Percentiles rank a stretch among this genome's conserved stretches.
phyloP scores from a whole-genome alignment of 1,140 invertebrate species.

The Saccostrea echinata region DNA sequence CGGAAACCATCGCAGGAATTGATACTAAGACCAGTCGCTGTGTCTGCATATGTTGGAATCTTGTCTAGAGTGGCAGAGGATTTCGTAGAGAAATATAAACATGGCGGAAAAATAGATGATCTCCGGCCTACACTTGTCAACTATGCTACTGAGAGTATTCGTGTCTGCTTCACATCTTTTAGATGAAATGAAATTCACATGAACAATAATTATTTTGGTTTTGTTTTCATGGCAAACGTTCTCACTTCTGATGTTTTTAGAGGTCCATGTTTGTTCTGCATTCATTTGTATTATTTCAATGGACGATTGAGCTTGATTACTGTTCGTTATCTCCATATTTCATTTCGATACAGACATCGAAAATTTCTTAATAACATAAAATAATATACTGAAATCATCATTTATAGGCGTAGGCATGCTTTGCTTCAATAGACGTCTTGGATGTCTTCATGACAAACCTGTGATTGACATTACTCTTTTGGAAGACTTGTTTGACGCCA shows the following conservation, averaged over 20 bases:
- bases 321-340: no score
- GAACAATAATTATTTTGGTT: background rate
- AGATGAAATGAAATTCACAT: no score
- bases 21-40: constrained; percentile 45
- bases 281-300: no score
- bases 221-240: no score
- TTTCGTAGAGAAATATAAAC: constrained; percentile 20
- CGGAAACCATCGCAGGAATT: constrained; percentile 50
- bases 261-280: no score
- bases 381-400: background rate
- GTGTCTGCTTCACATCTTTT: no score
- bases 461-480: background rate
- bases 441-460: constrained; percentile 1
- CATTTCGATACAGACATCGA: no score
- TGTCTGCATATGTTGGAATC: constrained; percentile 39
- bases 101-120: constrained; percentile 38
- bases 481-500: background rate
- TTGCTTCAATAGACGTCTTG: constrained; percentile 36
- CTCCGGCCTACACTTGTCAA: background rate
- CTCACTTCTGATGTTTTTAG: no score
- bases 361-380: no score
- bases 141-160: constrained; percentile 53
- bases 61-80: constrained; percentile 43
- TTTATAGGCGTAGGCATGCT: constrained; percentile 30
- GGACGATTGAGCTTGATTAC: no score